These are phyloP conservation scores for Zoanthus sociatus DNA, from an alignment of 92 coral and sea anemone genomes.

Conservation along the genomic window DNA sequence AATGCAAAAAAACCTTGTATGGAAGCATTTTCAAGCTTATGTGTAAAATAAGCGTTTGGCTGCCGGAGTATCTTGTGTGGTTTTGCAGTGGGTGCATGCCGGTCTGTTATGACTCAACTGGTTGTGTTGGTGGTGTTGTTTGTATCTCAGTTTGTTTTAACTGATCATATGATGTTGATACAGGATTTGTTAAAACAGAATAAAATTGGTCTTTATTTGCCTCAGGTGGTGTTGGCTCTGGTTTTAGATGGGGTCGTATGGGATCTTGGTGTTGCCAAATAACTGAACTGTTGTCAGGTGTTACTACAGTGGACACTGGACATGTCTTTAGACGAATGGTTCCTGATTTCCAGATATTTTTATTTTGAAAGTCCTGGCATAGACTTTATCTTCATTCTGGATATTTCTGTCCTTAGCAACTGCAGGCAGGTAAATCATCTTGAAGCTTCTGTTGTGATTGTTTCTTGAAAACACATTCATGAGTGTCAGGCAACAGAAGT, in stretches of 20 bases:
- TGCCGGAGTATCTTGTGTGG: slow-evolving; percentile 3
- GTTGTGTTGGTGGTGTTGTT: background rate
- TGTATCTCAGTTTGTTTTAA: background rate
- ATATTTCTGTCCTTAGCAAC: slow-evolving; percentile 55
- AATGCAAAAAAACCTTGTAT: too few relatives aligned
- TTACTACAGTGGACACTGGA: slow-evolving; percentile 56
- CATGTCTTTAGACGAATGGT: slow-evolving; percentile 55
- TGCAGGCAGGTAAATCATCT: slow-evolving; percentile 57
- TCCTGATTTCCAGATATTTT: slow-evolving; percentile 67
- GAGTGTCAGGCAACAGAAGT: slow-evolving; percentile 49
- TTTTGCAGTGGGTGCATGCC: slow-evolving; percentile 15
- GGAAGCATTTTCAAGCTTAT: too few relatives aligned
- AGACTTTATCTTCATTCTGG: slow-evolving; percentile 51
- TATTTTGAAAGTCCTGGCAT: slow-evolving; percentile 55
- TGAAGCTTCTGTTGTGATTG: slow-evolving; percentile 64
- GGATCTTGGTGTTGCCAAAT: slow-evolving; percentile 64
- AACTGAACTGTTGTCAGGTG: slow-evolving; percentile 52
- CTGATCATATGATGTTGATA: slow-evolving; percentile 20
- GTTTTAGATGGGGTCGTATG: slow-evolving; percentile 34
- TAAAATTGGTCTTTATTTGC: background rate
- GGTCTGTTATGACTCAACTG: too few relatives aligned
- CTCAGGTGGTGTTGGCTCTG: background rate
- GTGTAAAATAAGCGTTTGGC: too few relatives aligned
- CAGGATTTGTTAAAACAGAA: slow-evolving; percentile 17
- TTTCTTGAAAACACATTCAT: slow-evolving; percentile 45